Base-by-base conservation (phyloP, 2,113 vertebrate species). In the Amphiprion ocellaris region DNA sequence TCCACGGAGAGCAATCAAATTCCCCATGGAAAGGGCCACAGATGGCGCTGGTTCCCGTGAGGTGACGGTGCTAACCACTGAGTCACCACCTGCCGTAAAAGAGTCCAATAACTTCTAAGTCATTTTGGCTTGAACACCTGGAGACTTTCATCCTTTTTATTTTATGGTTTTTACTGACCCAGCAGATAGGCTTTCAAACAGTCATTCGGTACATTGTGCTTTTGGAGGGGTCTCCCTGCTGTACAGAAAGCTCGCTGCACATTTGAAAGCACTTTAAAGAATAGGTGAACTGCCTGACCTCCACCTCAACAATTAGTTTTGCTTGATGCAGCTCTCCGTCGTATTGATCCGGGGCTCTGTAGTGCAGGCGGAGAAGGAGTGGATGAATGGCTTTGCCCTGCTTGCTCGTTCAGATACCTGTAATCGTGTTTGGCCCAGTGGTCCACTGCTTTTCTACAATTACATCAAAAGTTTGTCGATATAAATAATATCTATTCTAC, bases 251-350 rank as follows among this genome's bases (percentile, higher is more conserved):
- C 74, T 68, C 61, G 23, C 53, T 46, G 59, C 67, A 76, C 76
- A 78, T 86, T 83, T 76, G 73, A 56, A 85, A 86, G 73, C 85
- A 79, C 78, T 89, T 81, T 77, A 86, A 90, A 91, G 70, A 83
- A 83, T 60, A 79, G 79, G 63, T 39, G 72, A 85, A 81, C 70
- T 50, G 73, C 71, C 82, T 0, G 79, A 92, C 88, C 87, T 88
- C 71, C 74, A 85, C 83, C 84, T 79, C 69, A 53, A 67, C 86
- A 87, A 90, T 93, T 91, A 86, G 88, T 89, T 92, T 92, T 79
- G 78, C 73, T 67, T 87, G 89, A 89, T 88, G 79, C 81, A 68
- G 82, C 87, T 49, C 81, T 82, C 70, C n/a, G 37, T 64, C 0
- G 55, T 89, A 93, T 92, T 59, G 90, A 92, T 90, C 87, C 59